Evolutionary conservation across 2,113 vertebrate species (phyloP), one percentile per base, ranked within the genome.

Genomic region (Astatoreochromis straeleni): DNA sequence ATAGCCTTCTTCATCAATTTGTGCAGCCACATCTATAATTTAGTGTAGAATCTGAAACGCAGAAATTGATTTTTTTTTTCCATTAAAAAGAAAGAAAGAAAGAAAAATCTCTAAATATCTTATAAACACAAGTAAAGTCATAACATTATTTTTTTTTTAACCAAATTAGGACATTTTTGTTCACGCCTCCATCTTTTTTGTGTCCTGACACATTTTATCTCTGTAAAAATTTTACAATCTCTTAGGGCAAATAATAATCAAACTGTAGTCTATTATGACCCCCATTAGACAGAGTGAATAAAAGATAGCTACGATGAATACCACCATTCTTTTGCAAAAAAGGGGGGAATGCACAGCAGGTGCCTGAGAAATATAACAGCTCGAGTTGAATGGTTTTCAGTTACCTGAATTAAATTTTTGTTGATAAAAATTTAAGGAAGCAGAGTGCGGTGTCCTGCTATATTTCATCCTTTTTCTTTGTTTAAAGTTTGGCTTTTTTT

Each of bases 281-380:
- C 82, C 83, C 80, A 93, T 90, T 91, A 89, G 40, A 91, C 68
- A 73, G 7, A 55, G 73, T 88, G 73, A 87, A 94, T 91, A 94
- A 95, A 94, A 93, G 86, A 93, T 92, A 82, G 85, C 84, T 70
- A 60, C 2, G n/a, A 83, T 83, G 73, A 94, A 89, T 70, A 88
- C 80, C 81, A 82, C 40, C 19, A 57, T 88, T 91, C 58, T 89
- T 58, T 73, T 86, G 57, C 80, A 65, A 78, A 58, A 65, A 84
- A 21, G 11, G 60, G 68, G 31, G 11, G 78, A 65, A 65, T 13
- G 35, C 87, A 57, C 89, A 93, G 91, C 91, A 81, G 91, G 88
- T 79, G 89, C 58, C 49, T 47, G 38, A 79, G 70, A 86, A 89
- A 79, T 55, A 87, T 29, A 91, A 93, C 54, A 42, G 73, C 87